Base-by-base conservation (phyloP, 23 tunicate species). In the Trididemnum clinides region DNA sequence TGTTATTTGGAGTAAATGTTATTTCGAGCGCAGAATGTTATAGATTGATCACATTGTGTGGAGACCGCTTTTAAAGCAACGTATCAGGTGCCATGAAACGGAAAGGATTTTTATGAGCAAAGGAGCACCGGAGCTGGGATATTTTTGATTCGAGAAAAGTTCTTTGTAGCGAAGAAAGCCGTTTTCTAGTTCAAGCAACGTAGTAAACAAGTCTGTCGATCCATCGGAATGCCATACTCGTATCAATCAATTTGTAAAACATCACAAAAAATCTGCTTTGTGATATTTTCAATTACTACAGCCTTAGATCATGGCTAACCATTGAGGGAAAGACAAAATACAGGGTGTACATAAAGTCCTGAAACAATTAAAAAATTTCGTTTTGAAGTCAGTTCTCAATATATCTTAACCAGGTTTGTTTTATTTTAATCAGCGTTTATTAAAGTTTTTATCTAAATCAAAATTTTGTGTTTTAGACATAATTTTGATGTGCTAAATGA, bases 191-290 rank as follows among this genome's bases (percentile, higher is more conserved):
- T 63, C 71, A 63, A 63, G 71, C 21, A 63, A n/a, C n/a, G n/a
- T 6, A 63, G 71, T 63, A 18, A 22, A n/a, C 54, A 44, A 10
- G 15, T 44, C 54, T 44, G 54, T 44, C 6, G 6, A 21, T n/a
- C 28, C 28, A 63, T n/a, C 7, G 71, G 23, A n/a, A 22, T 10
- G 28, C 71, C 26, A 21, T 12, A 5, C 22, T n/a, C 71, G n/a
- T 63, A n/a, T 63, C 23, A 63, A 63, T 63, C 28, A 63, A 63
- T 21, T n/a, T 63, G 71, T 63, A 63, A 63, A 63, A 63, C 71
- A 63, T 63, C 71, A 18, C 71, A 18, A 63, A 63, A 63, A n/a
- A 63, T 10, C 12, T 63, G 71, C n/a, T 63, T 25, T 63, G 71
- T 18, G 71, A 25, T 25, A 63, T 18, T 63, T 63, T 63, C n/a